A percentile compares a stretch with the other conserved stretches of the same genome.
Conservation (phyloP, 2,113 vertebrate species). For the Phyllopteryx taeniolatus region DNA sequence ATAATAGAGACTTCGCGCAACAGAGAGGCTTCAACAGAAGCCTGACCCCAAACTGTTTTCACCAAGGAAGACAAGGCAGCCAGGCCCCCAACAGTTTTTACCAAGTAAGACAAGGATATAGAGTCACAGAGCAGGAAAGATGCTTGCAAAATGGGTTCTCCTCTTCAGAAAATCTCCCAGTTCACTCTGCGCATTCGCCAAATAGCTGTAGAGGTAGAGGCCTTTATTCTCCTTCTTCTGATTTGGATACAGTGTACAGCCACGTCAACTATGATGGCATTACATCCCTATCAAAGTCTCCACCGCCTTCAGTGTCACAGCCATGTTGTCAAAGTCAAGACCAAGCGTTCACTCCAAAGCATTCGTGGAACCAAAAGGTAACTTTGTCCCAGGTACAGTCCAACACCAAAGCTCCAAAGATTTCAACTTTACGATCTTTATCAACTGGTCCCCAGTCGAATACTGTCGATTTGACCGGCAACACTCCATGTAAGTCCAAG, state of each 20-base stretch:
- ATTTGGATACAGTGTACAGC: conserved; percentile 45
- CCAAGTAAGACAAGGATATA: conserved; percentile 24
- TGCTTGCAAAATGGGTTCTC: conserved; percentile 49
- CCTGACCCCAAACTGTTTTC: conserved; percentile 22
- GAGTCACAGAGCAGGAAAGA: conserved; percentile 26
- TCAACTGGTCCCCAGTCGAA: conserved; percentile 23
- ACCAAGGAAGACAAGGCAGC: conserved; percentile 20
- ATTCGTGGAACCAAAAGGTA: conserved; percentile 31
- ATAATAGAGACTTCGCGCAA: conserved; percentile 37
- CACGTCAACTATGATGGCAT: conserved; percentile 39
- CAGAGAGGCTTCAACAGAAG: conserved; percentile 34
- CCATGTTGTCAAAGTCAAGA: conserved; percentile 33
- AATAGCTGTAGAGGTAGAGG: conserved; percentile 35
- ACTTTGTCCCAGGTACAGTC: conserved; percentile 14
- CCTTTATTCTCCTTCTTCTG: conserved; percentile 40
- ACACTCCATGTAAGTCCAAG: conserved; percentile 89
- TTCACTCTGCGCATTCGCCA: conserved; percentile 22
- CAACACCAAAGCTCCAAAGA: conserved; percentile 23
- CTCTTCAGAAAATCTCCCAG: conserved; percentile 48
- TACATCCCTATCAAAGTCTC: conserved; percentile 30
- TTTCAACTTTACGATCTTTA: conserved; percentile 27
- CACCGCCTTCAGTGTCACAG: conserved; percentile 37
- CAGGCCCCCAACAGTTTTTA: conserved; percentile 25
- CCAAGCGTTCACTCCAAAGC: conserved; percentile 15
- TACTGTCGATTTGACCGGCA: conserved; percentile 37